A percentile compares a stretch with the other conserved stretches of the same genome.
phyloP scores from a whole-genome alignment of 2,888 invertebrate genomes.

The Sicus ferrugineus region DNA sequence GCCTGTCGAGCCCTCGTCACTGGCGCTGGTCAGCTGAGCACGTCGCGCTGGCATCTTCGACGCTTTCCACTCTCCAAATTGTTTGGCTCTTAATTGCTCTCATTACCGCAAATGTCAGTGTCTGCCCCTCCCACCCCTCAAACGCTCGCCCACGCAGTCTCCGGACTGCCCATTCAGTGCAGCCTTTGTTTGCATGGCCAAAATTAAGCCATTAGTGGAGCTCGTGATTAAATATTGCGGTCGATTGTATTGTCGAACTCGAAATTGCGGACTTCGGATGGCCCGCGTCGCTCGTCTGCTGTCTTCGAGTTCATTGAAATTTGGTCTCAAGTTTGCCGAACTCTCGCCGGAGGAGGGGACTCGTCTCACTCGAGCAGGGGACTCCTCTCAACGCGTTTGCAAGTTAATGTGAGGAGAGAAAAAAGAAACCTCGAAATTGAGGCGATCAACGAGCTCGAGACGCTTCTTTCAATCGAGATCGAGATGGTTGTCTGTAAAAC shows the following conservation, averaged over 20 bases:
- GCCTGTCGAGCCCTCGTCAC: too few relatives aligned
- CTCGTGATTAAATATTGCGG: background rate
- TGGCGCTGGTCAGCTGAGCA: too few relatives aligned
- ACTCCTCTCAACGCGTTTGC: too few relatives aligned
- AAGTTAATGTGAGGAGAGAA: background rate
- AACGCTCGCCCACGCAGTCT: background rate
- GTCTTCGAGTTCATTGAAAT: conserved; percentile 25
- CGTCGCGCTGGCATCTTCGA: too few relatives aligned
- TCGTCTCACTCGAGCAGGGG: too few relatives aligned
- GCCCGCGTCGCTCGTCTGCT: background rate
- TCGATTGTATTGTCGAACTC: conserved; percentile 3
- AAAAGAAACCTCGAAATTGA: background rate
- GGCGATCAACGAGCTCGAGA: too few relatives aligned
- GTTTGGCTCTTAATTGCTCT: background rate
- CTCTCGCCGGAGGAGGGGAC: conserved; percentile 7
- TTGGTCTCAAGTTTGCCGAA: conserved; percentile 25
- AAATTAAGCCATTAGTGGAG: conserved; percentile 4
- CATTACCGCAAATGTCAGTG: background rate
- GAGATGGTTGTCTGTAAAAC: too few relatives aligned
- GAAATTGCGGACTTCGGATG: background rate
- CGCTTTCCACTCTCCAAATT: background rate
- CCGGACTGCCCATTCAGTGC: background rate
- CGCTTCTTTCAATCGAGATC: too few relatives aligned
- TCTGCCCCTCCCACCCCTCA: background rate
- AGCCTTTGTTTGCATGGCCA: background rate